A percentile compares a stretch with the other conserved stretches of the same genome.
phyloP scores from a whole-genome alignment of 2,888 invertebrate genomes.

The Nephrotoma guestfalica region DNA sequence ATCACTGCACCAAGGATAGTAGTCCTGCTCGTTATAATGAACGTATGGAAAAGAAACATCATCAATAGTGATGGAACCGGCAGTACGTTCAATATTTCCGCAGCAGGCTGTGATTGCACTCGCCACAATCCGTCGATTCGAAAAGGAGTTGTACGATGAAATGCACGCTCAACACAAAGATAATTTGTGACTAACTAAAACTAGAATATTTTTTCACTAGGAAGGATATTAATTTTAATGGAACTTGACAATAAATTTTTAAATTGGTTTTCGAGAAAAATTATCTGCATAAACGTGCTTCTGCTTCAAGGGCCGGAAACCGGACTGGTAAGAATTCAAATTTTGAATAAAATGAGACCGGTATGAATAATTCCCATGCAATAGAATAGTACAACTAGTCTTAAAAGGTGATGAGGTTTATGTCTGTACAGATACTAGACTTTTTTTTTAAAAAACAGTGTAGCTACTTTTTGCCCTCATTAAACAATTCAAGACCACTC shows the following conservation, averaged over 20 bases:
- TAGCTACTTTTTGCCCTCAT: too few relatives aligned
- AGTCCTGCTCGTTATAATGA: slow-evolving; percentile 73
- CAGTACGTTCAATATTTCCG: slow-evolving; percentile 72
- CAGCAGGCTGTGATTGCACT: slow-evolving; percentile 62
- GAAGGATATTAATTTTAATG: neutral
- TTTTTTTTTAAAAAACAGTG: too few relatives aligned
- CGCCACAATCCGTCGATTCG: slow-evolving; percentile 54
- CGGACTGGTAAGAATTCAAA: too few relatives aligned
- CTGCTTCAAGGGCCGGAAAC: too few relatives aligned
- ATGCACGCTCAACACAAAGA: slow-evolving; percentile 48
- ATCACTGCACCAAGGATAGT: slow-evolving; percentile 89
- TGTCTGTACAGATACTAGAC: too few relatives aligned
- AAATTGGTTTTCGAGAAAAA: neutral
- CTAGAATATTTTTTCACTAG: neutral
- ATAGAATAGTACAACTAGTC: too few relatives aligned
- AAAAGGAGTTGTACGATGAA: slow-evolving; percentile 55
- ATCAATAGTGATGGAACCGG: slow-evolving; percentile 80
- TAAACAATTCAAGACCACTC: too few relatives aligned
- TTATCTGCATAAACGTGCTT: too few relatives aligned
- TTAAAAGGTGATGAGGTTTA: too few relatives aligned
- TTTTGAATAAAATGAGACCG: too few relatives aligned
- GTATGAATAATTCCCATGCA: too few relatives aligned
- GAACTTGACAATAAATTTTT: neutral
- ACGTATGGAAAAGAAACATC: slow-evolving; percentile 53
- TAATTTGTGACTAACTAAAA: slow-evolving; percentile 35